phyloP scores from a whole-genome alignment of 2,888 invertebrate species.

The Cephus rjabovi region DNA sequence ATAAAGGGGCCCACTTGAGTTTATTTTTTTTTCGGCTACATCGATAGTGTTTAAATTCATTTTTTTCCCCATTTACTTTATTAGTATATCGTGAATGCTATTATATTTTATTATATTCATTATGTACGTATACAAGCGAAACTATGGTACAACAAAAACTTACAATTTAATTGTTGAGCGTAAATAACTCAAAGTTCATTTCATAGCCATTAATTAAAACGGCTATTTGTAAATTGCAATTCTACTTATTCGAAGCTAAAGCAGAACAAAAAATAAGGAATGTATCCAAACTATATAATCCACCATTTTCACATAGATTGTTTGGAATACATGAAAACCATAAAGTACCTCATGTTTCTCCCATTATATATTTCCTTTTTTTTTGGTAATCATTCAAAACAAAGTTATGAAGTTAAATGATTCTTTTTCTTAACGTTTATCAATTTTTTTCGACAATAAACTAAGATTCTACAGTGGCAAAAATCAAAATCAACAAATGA shows the following conservation, averaged over 20 bases:
- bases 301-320: constrained; percentile 10
- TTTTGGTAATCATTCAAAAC: constrained; percentile 35
- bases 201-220: constrained; percentile 9
- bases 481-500: constrained; percentile 23
- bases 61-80: constrained; percentile 30
- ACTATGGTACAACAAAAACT: constrained; percentile 23
- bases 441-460: constrained; percentile 17
- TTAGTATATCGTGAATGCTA: constrained; percentile 36
- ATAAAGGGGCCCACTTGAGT: constrained; percentile 57
- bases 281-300: constrained; percentile 23
- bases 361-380: not conserved
- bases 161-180: constrained; percentile 20
- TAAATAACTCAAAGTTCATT: constrained; percentile 16
- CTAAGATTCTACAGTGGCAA: constrained; percentile 30
- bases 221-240: constrained; percentile 8
- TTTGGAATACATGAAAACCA: not conserved
- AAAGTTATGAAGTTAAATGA: constrained; percentile 38
- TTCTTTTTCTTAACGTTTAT: constrained; percentile 22
- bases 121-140: constrained; percentile 45
- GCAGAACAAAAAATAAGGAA: constrained; percentile 2
- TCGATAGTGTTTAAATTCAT: constrained; percentile 50
- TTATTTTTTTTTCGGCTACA: constrained; percentile 52
- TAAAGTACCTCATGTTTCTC: not conserved
- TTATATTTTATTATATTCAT: constrained; percentile 31
- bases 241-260: constrained; percentile 15